These are phyloP conservation scores for Chelonia mydas DNA, from an alignment of 2,797 vertebrate genomes.

Conservation along the genomic window DNA sequence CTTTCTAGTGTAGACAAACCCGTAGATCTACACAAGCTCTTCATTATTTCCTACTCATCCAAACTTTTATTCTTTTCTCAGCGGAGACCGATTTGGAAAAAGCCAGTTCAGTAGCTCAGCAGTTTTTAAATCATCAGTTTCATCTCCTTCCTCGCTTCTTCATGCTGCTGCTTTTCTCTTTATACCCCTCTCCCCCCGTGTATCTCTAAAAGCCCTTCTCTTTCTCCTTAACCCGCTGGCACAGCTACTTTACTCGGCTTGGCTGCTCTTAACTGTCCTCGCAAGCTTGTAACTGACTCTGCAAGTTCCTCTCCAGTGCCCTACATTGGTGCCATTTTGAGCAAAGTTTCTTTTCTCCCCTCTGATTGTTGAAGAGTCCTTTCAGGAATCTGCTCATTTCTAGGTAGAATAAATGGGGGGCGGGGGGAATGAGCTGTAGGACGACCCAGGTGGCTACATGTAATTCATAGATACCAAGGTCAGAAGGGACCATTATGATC, in stretches of 20 bases:
- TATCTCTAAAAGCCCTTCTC: neutral
- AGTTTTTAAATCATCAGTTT: neutral
- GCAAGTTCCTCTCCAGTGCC: neutral
- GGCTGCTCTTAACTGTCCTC: neutral
- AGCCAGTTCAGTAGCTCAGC: neutral
- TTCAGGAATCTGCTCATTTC: neutral
- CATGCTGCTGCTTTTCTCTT: neutral
- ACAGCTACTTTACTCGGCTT: neutral
- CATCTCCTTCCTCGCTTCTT: neutral
- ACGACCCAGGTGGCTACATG: neutral
- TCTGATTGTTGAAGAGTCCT: neutral
- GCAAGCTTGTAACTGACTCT: neutral
- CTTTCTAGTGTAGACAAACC: neutral
- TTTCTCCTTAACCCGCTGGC: neutral
- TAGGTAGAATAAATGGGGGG: neutral
- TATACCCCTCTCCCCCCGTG: neutral
- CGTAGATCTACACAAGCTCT: neutral
- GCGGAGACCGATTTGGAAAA: neutral
- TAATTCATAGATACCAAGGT: neutral
- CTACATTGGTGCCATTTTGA: neutral
- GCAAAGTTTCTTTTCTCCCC: neutral
- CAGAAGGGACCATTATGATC: too few species aligned
- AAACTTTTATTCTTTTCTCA: neutral
- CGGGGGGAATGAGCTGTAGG: neutral
- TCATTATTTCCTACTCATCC: neutral